Percentiles rank a stretch among this genome's conserved stretches.
phyloP scores from a whole-genome alignment of 2,888 invertebrate genomes.

The Lordiphosa andalusiaca region DNA sequence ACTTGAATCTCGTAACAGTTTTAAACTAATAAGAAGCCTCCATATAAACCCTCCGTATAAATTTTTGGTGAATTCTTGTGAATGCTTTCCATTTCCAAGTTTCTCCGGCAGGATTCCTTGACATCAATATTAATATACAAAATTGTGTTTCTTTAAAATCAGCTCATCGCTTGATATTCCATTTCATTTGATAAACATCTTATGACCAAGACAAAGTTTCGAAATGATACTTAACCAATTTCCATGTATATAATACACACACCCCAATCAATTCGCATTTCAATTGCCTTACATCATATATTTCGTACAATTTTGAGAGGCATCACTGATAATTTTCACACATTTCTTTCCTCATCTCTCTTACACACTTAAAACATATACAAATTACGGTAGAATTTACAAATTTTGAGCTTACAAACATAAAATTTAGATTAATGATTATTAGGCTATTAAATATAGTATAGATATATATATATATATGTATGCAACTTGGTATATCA shows the following conservation, averaged over 20 bases:
- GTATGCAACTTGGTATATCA: constrained; percentile 27
- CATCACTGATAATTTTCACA: constrained; percentile 4
- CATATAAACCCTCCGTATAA: too few species aligned
- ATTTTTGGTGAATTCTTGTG: too few species aligned
- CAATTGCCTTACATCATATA: constrained; percentile 35
- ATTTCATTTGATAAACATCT: too few species aligned
- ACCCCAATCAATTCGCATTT: constrained; percentile 14
- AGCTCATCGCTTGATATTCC: too few species aligned
- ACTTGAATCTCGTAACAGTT: too few species aligned
- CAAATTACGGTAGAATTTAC: constrained; percentile 50
- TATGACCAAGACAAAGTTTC: background rate
- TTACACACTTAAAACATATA: constrained; percentile 1
- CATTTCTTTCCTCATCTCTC: constrained; percentile 20
- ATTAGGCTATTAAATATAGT: constrained; percentile 27
- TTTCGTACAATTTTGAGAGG: constrained; percentile 55
- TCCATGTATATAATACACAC: constrained; percentile 1
- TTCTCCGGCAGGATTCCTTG: too few species aligned
- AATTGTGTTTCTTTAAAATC: too few species aligned
- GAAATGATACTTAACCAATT: constrained; percentile 4
- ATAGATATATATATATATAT: constrained; percentile 25
- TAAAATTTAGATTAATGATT: constrained; percentile 50
- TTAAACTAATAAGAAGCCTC: too few species aligned
- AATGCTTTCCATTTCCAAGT: too few species aligned
- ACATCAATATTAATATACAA: too few species aligned
- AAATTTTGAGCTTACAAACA: constrained; percentile 57